Base-by-base conservation (phyloP, 1,140 invertebrate species). In the Drosophila nigrodunni region DNA sequence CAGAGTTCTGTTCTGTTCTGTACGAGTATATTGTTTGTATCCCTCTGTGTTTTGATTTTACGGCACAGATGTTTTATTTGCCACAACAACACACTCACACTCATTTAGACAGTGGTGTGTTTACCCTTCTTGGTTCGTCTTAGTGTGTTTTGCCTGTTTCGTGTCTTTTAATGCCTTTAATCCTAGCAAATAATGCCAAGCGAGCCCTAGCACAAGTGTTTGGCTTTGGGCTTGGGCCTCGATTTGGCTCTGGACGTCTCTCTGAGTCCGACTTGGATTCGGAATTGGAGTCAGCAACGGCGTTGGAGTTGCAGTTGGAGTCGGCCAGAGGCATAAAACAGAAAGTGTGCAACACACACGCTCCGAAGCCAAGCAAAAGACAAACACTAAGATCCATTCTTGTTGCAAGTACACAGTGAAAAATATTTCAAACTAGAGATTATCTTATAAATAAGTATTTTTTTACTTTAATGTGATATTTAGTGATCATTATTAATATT, bases 321-420 rank as follows among this genome's bases (percentile, higher is more conserved):
- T 59, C 61, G 41, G 46, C 61, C 43, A 52, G 59, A 44, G 74
- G 82, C 77, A 89, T 89, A 89, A 89, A 89, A 89, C 85, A 89
- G 85, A 89, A 89, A 89, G 85, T 89, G 85, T 89, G 85, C 85
- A 88, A 87, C 83, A 87, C 83, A 87, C 54, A 39, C 82, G 83
- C 83, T 82, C 15, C 35, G 77, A 58, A 65, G 78, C 78, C 82
- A 87, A 82, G 65, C 74, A 80, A 74, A 73, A 69, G 77, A 80
- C 74, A 72, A 70, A 64, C 67, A 62, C 44, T 18, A 49, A 66
- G 81, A 74, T 68, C 46, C 64, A 66, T 39, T 25, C 47, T 50
- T 34, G 55, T 44, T 39, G 47, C 43, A 13, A 58, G 50, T 43
- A 50, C 30, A 30, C 25, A 0, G 25, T 30, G 4, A 30, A 30